A percentile compares a stretch with the other conserved stretches of the same genome.
Conservation (phyloP, 2,797 vertebrate species). For the Heterohyrax brucei region DNA sequence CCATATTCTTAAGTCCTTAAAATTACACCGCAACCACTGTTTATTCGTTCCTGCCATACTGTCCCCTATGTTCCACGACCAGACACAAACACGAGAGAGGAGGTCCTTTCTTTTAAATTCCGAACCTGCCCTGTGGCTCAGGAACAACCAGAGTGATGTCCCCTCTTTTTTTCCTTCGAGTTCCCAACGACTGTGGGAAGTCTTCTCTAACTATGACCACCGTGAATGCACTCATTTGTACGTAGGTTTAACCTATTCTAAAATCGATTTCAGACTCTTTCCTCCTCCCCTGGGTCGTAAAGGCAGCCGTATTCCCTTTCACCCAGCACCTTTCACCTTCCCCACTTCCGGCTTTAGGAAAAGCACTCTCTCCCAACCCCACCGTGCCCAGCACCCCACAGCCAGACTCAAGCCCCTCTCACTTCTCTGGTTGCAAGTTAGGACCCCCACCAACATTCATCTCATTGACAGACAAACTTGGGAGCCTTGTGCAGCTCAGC, state of each 20-base stretch:
- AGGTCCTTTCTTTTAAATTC: background rate
- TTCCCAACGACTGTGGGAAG: background rate
- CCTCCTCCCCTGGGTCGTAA: background rate
- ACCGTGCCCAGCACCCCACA: background rate
- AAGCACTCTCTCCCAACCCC: background rate
- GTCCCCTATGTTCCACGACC: background rate
- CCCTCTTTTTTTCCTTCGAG: background rate
- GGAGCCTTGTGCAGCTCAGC: background rate
- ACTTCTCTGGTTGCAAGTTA: background rate
- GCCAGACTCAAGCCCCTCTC: background rate
- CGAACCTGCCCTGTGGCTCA: background rate
- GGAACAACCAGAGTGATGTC: background rate
- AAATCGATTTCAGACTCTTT: background rate
- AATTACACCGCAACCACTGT: background rate
- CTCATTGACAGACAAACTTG: background rate
- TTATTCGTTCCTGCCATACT: background rate
- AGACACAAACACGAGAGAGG: background rate
- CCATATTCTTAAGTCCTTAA: slow-evolving; percentile 22
- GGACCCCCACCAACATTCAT: background rate
- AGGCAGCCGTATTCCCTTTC: background rate
- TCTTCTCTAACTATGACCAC: background rate
- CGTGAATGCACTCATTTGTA: background rate
- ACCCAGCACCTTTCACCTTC: background rate
- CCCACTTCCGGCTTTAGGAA: background rate
- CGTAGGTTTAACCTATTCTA: background rate